Percentiles rank a stretch among this genome's conserved stretches.
Conservation (phyloP, 2,888 invertebrate species). For the Calameuta pallipes region DNA sequence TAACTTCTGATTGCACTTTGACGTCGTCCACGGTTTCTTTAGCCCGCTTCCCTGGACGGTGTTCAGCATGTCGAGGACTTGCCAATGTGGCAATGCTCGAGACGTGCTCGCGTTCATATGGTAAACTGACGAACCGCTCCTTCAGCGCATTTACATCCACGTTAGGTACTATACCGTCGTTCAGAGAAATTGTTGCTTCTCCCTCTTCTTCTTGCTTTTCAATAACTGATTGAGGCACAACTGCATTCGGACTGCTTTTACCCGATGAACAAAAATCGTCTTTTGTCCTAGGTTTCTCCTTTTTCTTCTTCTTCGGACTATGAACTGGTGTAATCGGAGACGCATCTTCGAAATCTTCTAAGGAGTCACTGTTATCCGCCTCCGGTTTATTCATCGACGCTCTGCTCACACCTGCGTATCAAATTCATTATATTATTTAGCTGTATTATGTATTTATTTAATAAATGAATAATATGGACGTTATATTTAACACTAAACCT, state of each 20-base stretch:
- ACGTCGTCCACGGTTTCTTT: background rate
- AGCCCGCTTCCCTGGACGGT: background rate
- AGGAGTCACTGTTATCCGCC: conserved; percentile 21
- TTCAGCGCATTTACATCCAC: conserved; percentile 12
- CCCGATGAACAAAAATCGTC: background rate
- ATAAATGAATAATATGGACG: background rate
- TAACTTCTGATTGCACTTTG: background rate
- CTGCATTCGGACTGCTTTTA: background rate
- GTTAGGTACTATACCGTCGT: conserved; percentile 10
- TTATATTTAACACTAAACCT: too few relatives aligned
- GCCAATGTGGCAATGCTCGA: background rate
- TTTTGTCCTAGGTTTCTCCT: conserved; percentile 5
- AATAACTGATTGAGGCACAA: background rate
- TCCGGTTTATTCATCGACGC: conserved; percentile 37
- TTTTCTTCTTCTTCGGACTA: conserved; percentile 36
- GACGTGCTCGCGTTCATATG: background rate
- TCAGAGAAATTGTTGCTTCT: background rate
- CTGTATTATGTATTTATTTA: background rate
- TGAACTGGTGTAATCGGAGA: conserved; percentile 45
- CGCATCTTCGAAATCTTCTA: conserved; percentile 40
- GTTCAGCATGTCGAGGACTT: background rate
- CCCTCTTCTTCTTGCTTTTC: background rate
- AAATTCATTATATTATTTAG: background rate
- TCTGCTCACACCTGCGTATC: conserved; percentile 13
- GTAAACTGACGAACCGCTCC: background rate